Percentiles rank a stretch among this genome's conserved stretches.
These are phyloP conservation scores for Ailurus styani DNA, from an alignment of 2,113 vertebrate species.

Conservation along the genomic window DNA sequence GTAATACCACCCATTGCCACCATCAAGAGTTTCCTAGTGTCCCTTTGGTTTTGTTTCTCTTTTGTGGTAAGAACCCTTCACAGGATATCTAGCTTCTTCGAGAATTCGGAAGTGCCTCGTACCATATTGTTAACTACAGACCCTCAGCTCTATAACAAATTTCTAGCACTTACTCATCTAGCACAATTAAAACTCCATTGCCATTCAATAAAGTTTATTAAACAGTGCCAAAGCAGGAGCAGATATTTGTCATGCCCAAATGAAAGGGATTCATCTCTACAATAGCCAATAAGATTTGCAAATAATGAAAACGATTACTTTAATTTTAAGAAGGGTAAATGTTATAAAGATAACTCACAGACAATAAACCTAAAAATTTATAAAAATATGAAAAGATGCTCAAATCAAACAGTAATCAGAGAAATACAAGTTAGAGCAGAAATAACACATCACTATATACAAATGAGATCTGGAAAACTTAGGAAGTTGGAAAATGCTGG, in stretches of 20 bases:
- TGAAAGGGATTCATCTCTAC: neutral
- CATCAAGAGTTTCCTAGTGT: neutral
- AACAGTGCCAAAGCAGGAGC: neutral
- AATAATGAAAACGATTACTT: neutral
- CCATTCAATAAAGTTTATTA: neutral
- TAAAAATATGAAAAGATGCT: neutral
- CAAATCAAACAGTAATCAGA: neutral
- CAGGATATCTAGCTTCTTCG: neutral
- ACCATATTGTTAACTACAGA: neutral
- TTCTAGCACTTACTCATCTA: neutral
- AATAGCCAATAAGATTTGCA: neutral
- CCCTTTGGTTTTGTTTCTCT: neutral
- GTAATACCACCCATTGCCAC: fast-evolving
- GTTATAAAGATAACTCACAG: neutral
- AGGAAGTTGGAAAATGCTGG: neutral
- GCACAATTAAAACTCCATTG: neutral
- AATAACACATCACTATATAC: too few species aligned
- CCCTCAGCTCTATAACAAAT: neutral
- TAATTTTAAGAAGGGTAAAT: neutral
- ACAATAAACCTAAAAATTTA: neutral
- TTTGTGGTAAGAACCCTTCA: neutral
- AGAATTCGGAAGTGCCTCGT: too few species aligned
- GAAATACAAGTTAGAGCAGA: neutral
- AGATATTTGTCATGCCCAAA: neutral
- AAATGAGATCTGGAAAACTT: neutral